Evolutionary conservation across 1,140 invertebrate species (phyloP).

Genomic region (Drosophila pachea): DNA sequence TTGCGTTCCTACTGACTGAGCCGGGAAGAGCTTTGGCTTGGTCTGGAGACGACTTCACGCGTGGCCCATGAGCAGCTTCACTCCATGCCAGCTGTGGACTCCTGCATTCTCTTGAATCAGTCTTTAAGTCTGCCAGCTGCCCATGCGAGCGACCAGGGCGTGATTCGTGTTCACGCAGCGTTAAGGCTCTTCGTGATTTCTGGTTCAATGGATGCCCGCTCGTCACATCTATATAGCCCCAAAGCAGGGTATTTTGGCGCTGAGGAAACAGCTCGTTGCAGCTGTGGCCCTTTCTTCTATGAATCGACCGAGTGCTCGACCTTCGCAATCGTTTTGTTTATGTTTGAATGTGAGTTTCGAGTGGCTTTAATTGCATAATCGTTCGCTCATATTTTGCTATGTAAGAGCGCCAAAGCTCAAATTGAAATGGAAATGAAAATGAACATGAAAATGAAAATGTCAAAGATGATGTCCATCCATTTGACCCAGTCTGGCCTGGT

Average conservation of each 20-base stretch:
- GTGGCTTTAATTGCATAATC: constrained; percentile 27
- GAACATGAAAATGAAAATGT: constrained; percentile 59
- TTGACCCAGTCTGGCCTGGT: background rate
- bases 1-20: constrained; percentile 33
- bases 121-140: background rate
- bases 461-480: constrained; percentile 51
- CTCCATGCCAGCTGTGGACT: background rate
- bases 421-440: constrained; percentile 51
- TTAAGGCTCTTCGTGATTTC: constrained; percentile 59
- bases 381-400: constrained; percentile 10
- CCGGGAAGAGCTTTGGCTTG: background rate
- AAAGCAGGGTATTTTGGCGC: constrained; percentile 14
- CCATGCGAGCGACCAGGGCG: background rate
- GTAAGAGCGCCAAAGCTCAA: constrained; percentile 5
- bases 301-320: constrained; percentile 19
- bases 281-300: background rate
- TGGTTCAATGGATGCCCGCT: constrained; percentile 56
- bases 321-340: constrained; percentile 31
- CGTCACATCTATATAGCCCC: background rate
- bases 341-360: constrained; percentile 7
- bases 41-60: constrained; percentile 27
- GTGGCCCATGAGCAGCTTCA: constrained; percentile 2
- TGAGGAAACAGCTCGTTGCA: constrained; percentile 24
- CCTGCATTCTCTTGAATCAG: background rate
- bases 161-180: constrained; percentile 60